These are phyloP conservation scores for Recurvirostra avosetta DNA, from an alignment of 2,113 vertebrate genomes.

Conservation along the genomic window DNA sequence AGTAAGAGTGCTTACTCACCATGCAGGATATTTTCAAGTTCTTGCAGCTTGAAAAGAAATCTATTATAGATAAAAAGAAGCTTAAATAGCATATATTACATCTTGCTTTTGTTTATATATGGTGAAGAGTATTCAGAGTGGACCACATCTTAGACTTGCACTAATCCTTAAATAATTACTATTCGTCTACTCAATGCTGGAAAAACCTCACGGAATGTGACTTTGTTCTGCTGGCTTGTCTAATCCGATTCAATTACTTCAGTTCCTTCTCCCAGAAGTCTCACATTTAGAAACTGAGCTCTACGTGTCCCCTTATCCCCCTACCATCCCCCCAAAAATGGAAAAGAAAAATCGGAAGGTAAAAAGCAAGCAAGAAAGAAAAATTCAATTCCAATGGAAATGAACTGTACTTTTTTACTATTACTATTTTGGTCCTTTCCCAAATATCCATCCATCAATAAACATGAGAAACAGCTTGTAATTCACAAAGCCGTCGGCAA, in stretches of 20 bases:
- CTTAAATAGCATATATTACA: constrained; percentile 72
- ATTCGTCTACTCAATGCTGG: constrained; percentile 68
- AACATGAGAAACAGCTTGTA: constrained; percentile 73
- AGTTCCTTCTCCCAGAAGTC: constrained; percentile 68
- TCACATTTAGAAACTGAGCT: constrained; percentile 68
- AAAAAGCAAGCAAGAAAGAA: background rate
- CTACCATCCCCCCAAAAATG: background rate
- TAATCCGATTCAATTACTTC: constrained; percentile 80
- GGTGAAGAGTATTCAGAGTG: constrained; percentile 74
- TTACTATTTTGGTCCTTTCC: constrained; percentile 53
- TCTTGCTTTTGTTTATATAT: constrained; percentile 76
- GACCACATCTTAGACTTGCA: constrained; percentile 67
- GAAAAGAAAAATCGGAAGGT: background rate
- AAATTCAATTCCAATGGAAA: constrained; percentile 51
- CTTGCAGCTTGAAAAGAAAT: constrained; percentile 68
- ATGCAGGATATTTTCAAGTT: constrained; percentile 62
- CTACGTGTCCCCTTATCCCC: background rate
- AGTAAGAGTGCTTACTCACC: constrained; percentile 61
- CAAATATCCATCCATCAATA: constrained; percentile 74
- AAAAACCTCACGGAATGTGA: constrained; percentile 74
- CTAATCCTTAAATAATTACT: constrained; percentile 84
- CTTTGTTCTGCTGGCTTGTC: constrained; percentile 73
- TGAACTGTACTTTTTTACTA: constrained; percentile 6
- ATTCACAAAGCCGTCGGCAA: constrained; percentile 57
- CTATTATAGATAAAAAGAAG: constrained; percentile 77